Evolutionary conservation across 2,888 invertebrate species (phyloP).

Genomic region (Selenia dentaria): DNA sequence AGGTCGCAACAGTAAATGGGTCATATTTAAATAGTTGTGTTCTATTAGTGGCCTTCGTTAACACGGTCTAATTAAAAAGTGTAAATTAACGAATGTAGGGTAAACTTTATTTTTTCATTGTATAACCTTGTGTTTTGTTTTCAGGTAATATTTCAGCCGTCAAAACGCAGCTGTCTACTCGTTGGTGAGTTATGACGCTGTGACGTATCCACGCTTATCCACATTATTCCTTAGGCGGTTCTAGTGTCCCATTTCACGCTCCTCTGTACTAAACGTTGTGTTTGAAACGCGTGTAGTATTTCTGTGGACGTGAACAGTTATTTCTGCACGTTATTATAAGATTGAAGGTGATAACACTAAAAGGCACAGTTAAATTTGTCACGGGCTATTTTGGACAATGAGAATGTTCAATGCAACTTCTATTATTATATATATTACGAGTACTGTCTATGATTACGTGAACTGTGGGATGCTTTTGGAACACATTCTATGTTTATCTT

Average conservation of each 20-base stretch:
- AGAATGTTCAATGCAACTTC: constrained; percentile 65
- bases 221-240: constrained; percentile 38
- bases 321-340: constrained; percentile 70
- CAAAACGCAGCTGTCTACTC: constrained; percentile 29
- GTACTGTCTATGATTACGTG: constrained; percentile 17
- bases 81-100: constrained; percentile 50
- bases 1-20: constrained; percentile 73
- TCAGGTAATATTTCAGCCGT: constrained; percentile 64
- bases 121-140: constrained; percentile 62
- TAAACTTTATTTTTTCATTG: constrained; percentile 42
- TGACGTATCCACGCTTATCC: constrained; percentile 41
- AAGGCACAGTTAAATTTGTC: constrained; percentile 71
- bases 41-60: constrained; percentile 69
- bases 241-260: constrained; percentile 52
- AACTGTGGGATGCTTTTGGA: constrained; percentile 11
- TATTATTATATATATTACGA: constrained; percentile 28
- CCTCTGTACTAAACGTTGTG: constrained; percentile 53
- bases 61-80: constrained; percentile 72
- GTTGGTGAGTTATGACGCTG: constrained; percentile 34
- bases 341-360: constrained; percentile 75
- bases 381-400: constrained; percentile 67
- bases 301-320: constrained; percentile 67
- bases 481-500: constrained; percentile 7
- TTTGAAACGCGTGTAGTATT: constrained; percentile 59
- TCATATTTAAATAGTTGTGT: constrained; percentile 71